Base-by-base conservation (phyloP, 2,797 vertebrate species). In the Coregonus sp. region DNA sequence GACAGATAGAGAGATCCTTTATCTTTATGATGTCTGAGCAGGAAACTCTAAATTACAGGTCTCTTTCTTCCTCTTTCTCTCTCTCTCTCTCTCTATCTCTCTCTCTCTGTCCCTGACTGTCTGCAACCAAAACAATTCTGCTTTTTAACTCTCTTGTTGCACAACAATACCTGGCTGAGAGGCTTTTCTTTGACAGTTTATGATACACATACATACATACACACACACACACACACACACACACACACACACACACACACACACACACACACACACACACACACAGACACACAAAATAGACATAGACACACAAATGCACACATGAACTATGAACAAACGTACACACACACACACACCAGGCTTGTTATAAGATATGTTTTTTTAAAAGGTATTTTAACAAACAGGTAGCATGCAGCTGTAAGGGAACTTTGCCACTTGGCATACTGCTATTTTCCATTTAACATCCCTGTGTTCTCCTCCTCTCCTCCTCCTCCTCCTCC, bases 1-100 rank as follows among this genome's bases (percentile, higher is more conserved):
- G 82, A 87, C 80, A 85, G 84, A 18, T 52, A 72, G 78, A 74
- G 81, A 56, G 50, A 59, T 92, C 82, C 86, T 88, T 85, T 84
- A 78, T 90, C 84, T 93, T 93, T 90, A 93, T 89, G 87, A 88
- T 85, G 71, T 79, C 81, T 73, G 82, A 83, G 86, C 89, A 92
- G 91, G 92, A 93, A 89, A 56, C 78, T 88, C 80, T 89, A 91
- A 90, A 92, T 93, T 88, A 91, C 83, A 91, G 0, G 65, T 86
- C 73, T 65, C 14, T n/a, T 75, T 74, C 77, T 80, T 80, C 25
- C 37, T 59, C 73, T 18, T 47, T 74, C 85, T 73, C 5, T 16
- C 5, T 72, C 80, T 75, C 75, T 33, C 63, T 6, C 18, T 16
- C 29, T 31, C 0, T 47, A 1, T 47, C 7, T 11, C 37, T 40